These are phyloP conservation scores for Sturnus vulgaris DNA, from an alignment of 2,113 vertebrate species.

Conservation along the genomic window DNA sequence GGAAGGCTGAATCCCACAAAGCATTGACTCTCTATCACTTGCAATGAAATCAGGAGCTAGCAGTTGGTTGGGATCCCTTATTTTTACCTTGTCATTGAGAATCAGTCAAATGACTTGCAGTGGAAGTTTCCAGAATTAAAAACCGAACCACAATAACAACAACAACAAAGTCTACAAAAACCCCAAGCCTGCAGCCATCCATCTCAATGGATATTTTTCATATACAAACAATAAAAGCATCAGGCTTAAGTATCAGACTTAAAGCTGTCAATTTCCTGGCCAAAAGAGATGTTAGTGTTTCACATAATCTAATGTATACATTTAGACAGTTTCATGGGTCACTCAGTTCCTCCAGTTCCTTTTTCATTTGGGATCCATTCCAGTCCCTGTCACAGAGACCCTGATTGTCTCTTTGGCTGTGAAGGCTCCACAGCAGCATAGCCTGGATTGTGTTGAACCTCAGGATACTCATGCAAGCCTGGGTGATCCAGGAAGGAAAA, in stretches of 20 bases:
- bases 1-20: not conserved
- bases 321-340: conserved; percentile 37
- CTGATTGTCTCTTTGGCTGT: not conserved
- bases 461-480: not conserved
- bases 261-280: conserved; percentile 36
- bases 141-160: not conserved
- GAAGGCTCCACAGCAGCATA: not conserved
- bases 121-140: not conserved
- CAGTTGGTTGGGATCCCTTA: not conserved
- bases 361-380: conserved; percentile 22
- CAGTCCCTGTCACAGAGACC: not conserved
- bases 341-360: not conserved
- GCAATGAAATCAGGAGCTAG: not conserved
- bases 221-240: conserved; percentile 25
- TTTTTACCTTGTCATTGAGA: not conserved
- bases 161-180: not conserved
- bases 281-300: conserved; percentile 43
- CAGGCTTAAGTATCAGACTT: conserved; percentile 35
- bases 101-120: not conserved
- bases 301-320: conserved; percentile 20
- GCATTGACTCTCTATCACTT: not conserved
- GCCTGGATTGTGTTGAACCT: not conserved
- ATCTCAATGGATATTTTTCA: conserved; percentile 3
- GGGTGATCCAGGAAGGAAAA: not conserved
- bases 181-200: not conserved